Evolutionary conservation across 2,888 invertebrate genomes (phyloP).

Genomic region (Epinotia brunnichana): DNA sequence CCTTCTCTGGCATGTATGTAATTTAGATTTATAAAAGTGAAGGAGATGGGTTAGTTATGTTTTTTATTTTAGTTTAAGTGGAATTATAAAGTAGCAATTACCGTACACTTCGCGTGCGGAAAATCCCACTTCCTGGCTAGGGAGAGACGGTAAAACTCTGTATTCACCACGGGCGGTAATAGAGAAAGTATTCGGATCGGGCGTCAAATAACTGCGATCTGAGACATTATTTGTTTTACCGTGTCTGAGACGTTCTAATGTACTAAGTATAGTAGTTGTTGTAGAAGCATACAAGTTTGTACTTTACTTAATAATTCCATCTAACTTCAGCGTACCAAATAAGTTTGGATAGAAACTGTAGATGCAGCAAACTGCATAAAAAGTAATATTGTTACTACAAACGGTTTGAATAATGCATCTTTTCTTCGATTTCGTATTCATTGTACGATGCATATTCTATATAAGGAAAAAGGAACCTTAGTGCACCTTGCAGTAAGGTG

Average conservation of each 20-base stretch:
- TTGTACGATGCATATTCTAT: background rate
- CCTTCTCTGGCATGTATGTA: background rate
- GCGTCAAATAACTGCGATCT: too few species aligned
- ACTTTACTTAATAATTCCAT: background rate
- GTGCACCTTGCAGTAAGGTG: too few species aligned
- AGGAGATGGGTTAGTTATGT: too few species aligned
- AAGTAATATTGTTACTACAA: background rate
- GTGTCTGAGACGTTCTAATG: too few species aligned
- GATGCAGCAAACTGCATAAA: background rate
- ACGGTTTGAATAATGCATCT: background rate
- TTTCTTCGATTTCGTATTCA: slow-evolving; percentile 1
- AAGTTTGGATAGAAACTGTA: background rate
- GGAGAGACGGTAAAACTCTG: too few species aligned
- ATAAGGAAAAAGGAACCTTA: too few species aligned
- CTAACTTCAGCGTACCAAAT: background rate
- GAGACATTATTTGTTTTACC: too few species aligned
- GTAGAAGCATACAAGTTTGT: background rate
- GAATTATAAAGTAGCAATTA: background rate
- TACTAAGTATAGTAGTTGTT: background rate
- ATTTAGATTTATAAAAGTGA: background rate
- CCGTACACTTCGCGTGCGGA: too few species aligned
- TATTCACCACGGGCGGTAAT: too few species aligned
- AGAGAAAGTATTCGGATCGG: too few species aligned
- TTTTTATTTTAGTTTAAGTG: background rate
- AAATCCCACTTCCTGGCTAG: too few species aligned